A percentile compares a stretch with the other conserved stretches of the same genome.
These are phyloP conservation scores for Deilephila porcellus DNA, from an alignment of 2,888 invertebrate genomes.

Conservation along the genomic window DNA sequence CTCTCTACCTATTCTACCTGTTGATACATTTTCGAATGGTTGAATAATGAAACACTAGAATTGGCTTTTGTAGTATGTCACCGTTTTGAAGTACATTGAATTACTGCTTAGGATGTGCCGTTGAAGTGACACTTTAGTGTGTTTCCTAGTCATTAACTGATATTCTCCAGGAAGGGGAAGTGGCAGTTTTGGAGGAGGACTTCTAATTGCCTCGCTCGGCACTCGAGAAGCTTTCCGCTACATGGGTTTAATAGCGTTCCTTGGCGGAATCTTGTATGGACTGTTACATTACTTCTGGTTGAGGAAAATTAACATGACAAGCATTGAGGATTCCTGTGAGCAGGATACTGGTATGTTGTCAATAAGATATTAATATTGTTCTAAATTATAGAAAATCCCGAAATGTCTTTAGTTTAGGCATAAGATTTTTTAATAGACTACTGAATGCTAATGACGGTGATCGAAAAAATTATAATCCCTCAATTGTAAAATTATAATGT, in stretches of 20 bases:
- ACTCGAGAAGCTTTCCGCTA: constrained; percentile 91
- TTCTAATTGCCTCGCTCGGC: constrained; percentile 90
- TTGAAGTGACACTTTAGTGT: constrained; percentile 2
- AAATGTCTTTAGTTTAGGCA: too few relatives aligned
- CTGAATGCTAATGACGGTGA: too few relatives aligned
- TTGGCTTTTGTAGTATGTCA: background rate
- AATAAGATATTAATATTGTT: background rate
- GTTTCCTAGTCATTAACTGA: constrained; percentile 13
- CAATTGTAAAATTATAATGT: too few relatives aligned
- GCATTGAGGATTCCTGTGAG: constrained; percentile 71
- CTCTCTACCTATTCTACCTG: background rate
- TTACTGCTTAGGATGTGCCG: background rate
- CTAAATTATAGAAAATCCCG: too few relatives aligned
- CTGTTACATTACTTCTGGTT: constrained; percentile 90
- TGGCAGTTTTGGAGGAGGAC: constrained; percentile 92
- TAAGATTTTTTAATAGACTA: too few relatives aligned
- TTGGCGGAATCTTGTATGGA: constrained; percentile 89
- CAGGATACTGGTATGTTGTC: constrained; percentile 70
- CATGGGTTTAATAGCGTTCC: constrained; percentile 90
- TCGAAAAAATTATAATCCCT: too few relatives aligned
- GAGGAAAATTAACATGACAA: constrained; percentile 83
- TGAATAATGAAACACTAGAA: too few relatives aligned
- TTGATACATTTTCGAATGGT: background rate
- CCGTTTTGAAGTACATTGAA: background rate
- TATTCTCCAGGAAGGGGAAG: constrained; percentile 87